phyloP scores from a whole-genome alignment of 2,797 vertebrate genomes.

The Octomys mimax region DNA sequence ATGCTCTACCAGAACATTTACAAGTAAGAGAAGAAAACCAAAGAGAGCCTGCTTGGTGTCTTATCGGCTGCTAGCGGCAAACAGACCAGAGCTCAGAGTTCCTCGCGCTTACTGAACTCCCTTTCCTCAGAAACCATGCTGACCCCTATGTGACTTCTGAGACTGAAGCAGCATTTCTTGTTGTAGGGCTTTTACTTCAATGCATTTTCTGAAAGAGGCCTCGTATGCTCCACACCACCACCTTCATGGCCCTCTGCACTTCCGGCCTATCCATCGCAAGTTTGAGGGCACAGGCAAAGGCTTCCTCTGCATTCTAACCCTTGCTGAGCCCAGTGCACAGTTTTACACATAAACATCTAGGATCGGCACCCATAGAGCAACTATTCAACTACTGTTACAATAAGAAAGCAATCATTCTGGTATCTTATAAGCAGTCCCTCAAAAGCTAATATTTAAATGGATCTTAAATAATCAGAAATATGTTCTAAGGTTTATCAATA shows the following conservation, averaged over 20 bases:
- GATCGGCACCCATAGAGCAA: neutral
- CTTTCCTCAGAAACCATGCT: neutral
- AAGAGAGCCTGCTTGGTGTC: neutral
- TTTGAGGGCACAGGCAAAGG: neutral
- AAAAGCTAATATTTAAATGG: neutral
- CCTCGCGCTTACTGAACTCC: fast-evolving
- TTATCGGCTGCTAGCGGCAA: too few species aligned
- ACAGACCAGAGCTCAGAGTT: neutral
- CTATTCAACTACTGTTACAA: neutral
- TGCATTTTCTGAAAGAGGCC: neutral
- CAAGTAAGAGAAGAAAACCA: neutral
- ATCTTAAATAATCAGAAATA: neutral
- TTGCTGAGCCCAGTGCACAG: neutral
- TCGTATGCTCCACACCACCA: fast-evolving
- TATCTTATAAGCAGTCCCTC: neutral
- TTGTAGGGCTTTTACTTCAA: fast-evolving
- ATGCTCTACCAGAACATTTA: neutral
- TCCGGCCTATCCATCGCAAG: neutral
- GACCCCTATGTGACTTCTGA: neutral
- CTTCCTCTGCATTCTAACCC: neutral
- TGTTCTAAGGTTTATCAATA: neutral
- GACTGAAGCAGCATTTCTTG: neutral
- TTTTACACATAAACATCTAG: too few species aligned
- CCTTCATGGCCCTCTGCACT: fast-evolving
- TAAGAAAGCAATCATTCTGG: neutral